These are phyloP conservation scores for Fistularia commersonii DNA, from an alignment of 2,797 vertebrate genomes.

Conservation along the genomic window DNA sequence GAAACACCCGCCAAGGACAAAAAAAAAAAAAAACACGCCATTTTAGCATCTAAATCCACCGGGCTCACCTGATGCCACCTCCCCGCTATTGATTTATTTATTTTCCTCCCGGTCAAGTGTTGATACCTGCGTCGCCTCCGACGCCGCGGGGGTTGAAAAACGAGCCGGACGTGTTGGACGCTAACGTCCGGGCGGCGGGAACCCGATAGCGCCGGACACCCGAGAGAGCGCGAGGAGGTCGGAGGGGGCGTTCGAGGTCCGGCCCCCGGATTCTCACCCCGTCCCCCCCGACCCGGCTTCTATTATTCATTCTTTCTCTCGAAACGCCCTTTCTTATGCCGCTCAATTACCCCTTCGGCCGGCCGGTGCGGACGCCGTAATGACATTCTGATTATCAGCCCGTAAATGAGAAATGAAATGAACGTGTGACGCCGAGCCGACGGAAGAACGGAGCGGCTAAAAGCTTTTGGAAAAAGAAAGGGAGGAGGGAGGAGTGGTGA, in stretches of 20 bases:
- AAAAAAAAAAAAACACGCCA: conserved; percentile 34
- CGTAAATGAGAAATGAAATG: conserved; percentile 99
- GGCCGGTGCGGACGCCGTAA: conserved; percentile 90
- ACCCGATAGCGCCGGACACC: conserved; percentile 74
- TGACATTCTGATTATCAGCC: conserved; percentile 98
- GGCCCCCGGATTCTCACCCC: conserved; percentile 51
- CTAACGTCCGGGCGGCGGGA: conserved; percentile 54
- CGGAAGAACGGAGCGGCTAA: conserved; percentile 80
- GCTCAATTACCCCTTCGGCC: conserved; percentile 91
- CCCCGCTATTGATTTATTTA: conserved; percentile 60
- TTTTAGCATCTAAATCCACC: conserved; percentile 48
- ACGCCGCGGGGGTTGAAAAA: conserved; percentile 56
- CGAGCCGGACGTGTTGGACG: conserved; percentile 64
- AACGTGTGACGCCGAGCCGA: conserved; percentile 84
- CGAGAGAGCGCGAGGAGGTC: conserved; percentile 52
- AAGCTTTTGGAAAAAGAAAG: conserved; percentile 75
- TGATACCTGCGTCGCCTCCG: conserved; percentile 49
- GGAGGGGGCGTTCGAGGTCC: conserved; percentile 50
- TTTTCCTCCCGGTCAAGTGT: conserved; percentile 44
- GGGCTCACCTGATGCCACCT: conserved; percentile 50
- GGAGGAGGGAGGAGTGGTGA: conserved; percentile 42
- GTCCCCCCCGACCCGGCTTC: conserved; percentile 53
- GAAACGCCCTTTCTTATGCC: conserved; percentile 78
- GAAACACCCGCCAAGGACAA: conserved; percentile 26
- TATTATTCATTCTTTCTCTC: conserved; percentile 77